These are phyloP conservation scores for Scaptomyza flava DNA, from an alignment of 2,888 invertebrate genomes.

Conservation along the genomic window DNA sequence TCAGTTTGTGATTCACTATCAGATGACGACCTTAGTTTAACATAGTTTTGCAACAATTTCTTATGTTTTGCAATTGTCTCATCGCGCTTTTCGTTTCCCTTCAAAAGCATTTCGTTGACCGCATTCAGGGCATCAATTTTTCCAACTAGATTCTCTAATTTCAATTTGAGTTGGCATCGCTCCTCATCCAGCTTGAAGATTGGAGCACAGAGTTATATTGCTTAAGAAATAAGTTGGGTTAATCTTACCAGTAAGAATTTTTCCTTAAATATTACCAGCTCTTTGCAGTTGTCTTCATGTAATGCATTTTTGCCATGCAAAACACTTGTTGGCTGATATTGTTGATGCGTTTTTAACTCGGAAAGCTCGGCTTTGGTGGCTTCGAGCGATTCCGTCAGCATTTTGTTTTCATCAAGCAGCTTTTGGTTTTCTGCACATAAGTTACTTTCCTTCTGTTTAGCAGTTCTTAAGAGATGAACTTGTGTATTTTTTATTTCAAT, in stretches of 20 bases:
- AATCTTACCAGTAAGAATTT: slow-evolving; percentile 4
- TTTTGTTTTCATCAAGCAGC: background rate
- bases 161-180: background rate
- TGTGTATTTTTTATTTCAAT: background rate
- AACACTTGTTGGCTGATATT: background rate
- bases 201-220: background rate
- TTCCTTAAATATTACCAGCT: background rate
- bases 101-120: slow-evolving; percentile 27
- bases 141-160: background rate
- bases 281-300: background rate
- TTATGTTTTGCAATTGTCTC: slow-evolving; percentile 15
- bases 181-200: slow-evolving; percentile 15
- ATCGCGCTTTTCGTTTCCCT: slow-evolving; percentile 19
- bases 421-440: background rate
- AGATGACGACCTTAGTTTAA: background rate
- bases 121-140: slow-evolving; percentile 1
- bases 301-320: background rate
- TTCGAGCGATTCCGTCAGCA: background rate
- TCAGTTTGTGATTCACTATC: background rate
- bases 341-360: background rate
- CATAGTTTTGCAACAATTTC: slow-evolving; percentile 1
- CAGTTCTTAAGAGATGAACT: background rate
- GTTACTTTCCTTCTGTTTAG: background rate
- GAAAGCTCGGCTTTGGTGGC: background rate
- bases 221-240: no score